A percentile compares a stretch with the other conserved stretches of the same genome.
These are phyloP conservation scores for Spodoptera picta DNA, from an alignment of 2,888 invertebrate species.

Conservation along the genomic window DNA sequence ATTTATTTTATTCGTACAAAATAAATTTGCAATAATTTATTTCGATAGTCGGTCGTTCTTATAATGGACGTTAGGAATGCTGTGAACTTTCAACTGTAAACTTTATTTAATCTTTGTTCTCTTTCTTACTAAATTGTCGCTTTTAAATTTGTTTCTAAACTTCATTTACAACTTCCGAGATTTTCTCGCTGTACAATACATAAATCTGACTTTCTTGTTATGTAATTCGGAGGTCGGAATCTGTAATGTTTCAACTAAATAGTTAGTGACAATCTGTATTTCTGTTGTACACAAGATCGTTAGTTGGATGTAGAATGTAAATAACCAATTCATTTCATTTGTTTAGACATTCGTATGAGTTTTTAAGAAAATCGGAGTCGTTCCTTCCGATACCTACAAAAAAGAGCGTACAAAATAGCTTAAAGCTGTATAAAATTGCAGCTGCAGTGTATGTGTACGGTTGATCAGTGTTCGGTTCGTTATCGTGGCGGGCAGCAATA, in stretches of 20 bases:
- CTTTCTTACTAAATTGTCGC: slow-evolving; percentile 54
- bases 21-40: slow-evolving; percentile 43
- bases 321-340: slow-evolving; percentile 1
- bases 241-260: slow-evolving; percentile 14
- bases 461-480: slow-evolving; percentile 70
- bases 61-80: slow-evolving; percentile 56
- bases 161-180: slow-evolving; percentile 50
- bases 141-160: slow-evolving; percentile 55
- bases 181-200: slow-evolving; percentile 43
- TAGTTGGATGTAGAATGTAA: not conserved
- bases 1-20: slow-evolving; percentile 41
- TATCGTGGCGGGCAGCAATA: slow-evolving; percentile 72
- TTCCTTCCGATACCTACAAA: slow-evolving; percentile 45
- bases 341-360: slow-evolving; percentile 11
- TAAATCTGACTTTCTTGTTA: slow-evolving; percentile 50
- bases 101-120: slow-evolving; percentile 54
- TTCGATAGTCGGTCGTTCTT: slow-evolving; percentile 44
- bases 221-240: slow-evolving; percentile 35
- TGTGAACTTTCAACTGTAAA: slow-evolving; percentile 45
- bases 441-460: slow-evolving; percentile 58
- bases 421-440: slow-evolving; percentile 53
- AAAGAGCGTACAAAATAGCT: slow-evolving; percentile 47
- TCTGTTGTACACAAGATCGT: slow-evolving; percentile 2
- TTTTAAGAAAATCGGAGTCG: slow-evolving; percentile 33
- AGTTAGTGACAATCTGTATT: slow-evolving; percentile 2